A percentile compares a stretch with the other conserved stretches of the same genome.
Conservation (phyloP, 2,888 invertebrate genomes). For the Xestia xanthographa region DNA sequence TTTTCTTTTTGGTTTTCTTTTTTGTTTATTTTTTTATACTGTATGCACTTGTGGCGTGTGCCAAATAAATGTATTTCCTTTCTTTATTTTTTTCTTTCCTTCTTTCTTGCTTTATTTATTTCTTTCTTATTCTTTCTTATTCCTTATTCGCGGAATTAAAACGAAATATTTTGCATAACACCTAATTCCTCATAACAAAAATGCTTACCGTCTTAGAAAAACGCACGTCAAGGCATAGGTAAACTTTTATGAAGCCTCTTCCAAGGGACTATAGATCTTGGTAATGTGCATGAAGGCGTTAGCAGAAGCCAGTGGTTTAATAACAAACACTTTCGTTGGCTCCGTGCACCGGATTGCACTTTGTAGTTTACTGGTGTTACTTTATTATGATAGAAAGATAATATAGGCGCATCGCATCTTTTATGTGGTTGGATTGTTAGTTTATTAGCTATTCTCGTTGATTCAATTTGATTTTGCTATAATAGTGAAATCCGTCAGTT, state of each 20-base stretch:
- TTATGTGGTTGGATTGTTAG: too few relatives aligned
- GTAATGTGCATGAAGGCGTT: conserved; percentile 36
- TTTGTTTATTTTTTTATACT: too few relatives aligned
- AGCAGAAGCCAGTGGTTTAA: conserved; percentile 56
- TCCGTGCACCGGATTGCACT: conserved; percentile 54
- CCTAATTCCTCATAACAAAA: neutral
- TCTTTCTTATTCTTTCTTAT: too few relatives aligned
- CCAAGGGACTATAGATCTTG: conserved; percentile 21
- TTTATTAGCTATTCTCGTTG: neutral
- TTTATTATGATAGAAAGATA: neutral
- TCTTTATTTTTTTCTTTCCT: too few relatives aligned
- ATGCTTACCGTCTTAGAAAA: neutral
- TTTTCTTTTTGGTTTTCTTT: too few relatives aligned
- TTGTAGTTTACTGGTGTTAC: conserved; percentile 5
- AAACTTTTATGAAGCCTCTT: conserved; percentile 1
- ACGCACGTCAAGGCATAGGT: too few relatives aligned
- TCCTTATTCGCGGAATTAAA: neutral
- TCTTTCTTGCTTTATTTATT: too few relatives aligned
- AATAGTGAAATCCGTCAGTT: too few relatives aligned
- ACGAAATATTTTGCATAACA: neutral
- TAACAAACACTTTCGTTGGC: conserved; percentile 63
- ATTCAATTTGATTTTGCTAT: neutral
- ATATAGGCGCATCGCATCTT: neutral
- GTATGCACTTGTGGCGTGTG: too few relatives aligned
- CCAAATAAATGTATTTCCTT: too few relatives aligned